phyloP scores from a whole-genome alignment of 2,113 vertebrate genomes.

The Urocolius indicus region DNA sequence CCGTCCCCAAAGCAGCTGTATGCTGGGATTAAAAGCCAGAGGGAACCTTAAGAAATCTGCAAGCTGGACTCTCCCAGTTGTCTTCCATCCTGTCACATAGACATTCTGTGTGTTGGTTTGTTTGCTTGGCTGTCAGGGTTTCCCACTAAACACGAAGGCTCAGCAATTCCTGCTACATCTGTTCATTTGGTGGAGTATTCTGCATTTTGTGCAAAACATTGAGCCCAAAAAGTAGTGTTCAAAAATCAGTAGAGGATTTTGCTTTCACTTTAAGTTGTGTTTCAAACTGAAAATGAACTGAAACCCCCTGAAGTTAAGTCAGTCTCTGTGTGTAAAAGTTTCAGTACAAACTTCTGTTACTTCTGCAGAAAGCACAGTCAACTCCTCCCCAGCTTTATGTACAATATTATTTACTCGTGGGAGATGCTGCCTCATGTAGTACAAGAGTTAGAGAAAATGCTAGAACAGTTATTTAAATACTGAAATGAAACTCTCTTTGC shows the following conservation, averaged over 20 bases:
- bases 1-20: background rate
- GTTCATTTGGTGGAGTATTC: background rate
- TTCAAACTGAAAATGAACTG: background rate
- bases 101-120: conserved; percentile 32
- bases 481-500: background rate
- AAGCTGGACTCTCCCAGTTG: background rate
- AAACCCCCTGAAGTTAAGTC: background rate
- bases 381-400: background rate
- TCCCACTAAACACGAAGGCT: background rate
- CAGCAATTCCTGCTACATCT: background rate
- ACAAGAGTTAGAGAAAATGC: background rate
- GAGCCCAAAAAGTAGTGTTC: background rate
- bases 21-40: conserved; percentile 37
- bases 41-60: conserved; percentile 25
- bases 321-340: background rate
- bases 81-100: background rate
- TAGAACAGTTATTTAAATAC: background rate
- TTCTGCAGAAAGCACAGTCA: background rate
- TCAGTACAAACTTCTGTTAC: background rate
- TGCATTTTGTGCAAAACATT: background rate
- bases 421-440: background rate
- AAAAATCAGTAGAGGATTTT: background rate
- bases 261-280: background rate
- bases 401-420: background rate
- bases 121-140: background rate